These are phyloP conservation scores for Cephalotes varians DNA, from an alignment of 2,888 invertebrate species.

Conservation along the genomic window DNA sequence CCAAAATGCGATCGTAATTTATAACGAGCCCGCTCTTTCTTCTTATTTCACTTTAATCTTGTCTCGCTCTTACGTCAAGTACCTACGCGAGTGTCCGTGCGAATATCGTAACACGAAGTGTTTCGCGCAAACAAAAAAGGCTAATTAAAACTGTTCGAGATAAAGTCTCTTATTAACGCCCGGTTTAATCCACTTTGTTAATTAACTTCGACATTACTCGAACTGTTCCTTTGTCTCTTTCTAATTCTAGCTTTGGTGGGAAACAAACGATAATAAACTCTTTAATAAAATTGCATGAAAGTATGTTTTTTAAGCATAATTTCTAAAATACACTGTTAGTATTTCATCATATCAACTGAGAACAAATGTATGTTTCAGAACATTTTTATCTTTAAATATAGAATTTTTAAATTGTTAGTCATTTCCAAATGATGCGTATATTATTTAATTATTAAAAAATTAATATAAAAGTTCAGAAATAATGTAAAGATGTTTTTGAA, in stretches of 20 bases:
- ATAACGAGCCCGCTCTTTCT: conserved; percentile 17
- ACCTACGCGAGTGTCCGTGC: neutral
- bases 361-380: neutral
- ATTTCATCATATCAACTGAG: neutral
- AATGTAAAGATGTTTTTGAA: neutral
- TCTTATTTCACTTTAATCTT: neutral
- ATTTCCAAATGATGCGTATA: neutral
- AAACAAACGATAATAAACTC: neutral
- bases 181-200: conserved; percentile 38
- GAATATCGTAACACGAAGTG: conserved; percentile 32
- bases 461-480: neutral
- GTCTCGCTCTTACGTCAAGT: neutral
- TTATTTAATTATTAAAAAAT: neutral
- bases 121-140: conserved; percentile 6
- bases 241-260: neutral
- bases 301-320: neutral
- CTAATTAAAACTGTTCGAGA: conserved; percentile 32
- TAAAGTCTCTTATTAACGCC: conserved; percentile 37
- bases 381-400: neutral
- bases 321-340: neutral
- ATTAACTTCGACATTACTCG: conserved; percentile 26
- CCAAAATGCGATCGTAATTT: conserved; percentile 44
- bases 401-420: neutral
- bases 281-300: neutral
- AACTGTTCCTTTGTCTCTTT: neutral